Percentiles rank a stretch among this genome's conserved stretches.
These are phyloP conservation scores for Holocentrus rufus DNA, from an alignment of 2,797 vertebrate species.

Conservation along the genomic window DNA sequence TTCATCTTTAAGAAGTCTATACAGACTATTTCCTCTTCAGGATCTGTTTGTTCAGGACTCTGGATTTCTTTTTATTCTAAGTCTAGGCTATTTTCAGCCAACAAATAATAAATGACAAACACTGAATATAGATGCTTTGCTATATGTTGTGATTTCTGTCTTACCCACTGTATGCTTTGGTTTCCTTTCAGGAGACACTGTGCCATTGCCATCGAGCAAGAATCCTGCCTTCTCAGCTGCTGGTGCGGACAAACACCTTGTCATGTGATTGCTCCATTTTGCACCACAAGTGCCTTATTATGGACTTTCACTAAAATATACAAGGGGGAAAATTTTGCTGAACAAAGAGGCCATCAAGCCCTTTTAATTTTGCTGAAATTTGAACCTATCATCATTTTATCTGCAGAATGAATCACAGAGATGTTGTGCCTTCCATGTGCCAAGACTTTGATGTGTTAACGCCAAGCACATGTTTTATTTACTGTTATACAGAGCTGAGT, in stretches of 20 bases:
- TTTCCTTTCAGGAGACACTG: constrained; percentile 49
- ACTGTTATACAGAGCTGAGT: constrained; percentile 39
- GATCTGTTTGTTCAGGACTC: not conserved
- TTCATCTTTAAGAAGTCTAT: not conserved
- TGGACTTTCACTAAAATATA: constrained; percentile 41
- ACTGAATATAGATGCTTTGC: not conserved
- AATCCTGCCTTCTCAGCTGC: constrained; percentile 29
- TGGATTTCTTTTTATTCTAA: not conserved
- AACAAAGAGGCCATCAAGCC: constrained; percentile 26
- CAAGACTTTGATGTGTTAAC: constrained; percentile 48
- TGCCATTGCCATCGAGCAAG: constrained; percentile 7
- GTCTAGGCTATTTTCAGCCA: not conserved
- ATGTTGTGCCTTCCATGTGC: constrained; percentile 45
- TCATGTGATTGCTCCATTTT: constrained; percentile 43
- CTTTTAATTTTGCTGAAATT: constrained; percentile 33
- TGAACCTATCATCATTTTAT: not conserved
- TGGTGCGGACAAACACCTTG: constrained; percentile 38
- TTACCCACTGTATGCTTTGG: constrained; percentile 6
- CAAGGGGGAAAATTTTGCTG: constrained; percentile 27
- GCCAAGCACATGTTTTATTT: constrained; percentile 46
- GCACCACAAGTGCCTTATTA: constrained; percentile 59
- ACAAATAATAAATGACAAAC: not conserved
- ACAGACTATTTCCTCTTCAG: not conserved
- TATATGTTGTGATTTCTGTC: not conserved
- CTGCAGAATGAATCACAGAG: constrained; percentile 6